phyloP scores from a whole-genome alignment of 2,797 vertebrate genomes.

The Spinus olivaceus region DNA sequence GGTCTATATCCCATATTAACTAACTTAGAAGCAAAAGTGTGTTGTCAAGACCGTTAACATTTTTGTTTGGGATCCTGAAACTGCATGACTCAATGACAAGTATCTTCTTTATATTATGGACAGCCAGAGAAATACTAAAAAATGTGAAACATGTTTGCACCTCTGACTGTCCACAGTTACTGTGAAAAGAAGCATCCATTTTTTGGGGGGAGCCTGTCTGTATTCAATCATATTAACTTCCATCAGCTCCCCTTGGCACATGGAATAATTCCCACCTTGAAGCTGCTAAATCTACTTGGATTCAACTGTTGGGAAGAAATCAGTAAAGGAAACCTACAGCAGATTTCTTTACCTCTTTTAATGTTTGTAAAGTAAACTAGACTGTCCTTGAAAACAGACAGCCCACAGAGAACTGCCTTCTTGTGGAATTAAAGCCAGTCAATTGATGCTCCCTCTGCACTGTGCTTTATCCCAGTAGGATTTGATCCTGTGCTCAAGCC shows the following conservation, averaged over 20 bases:
- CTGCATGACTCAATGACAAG: background rate
- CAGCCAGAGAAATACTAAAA: constrained; percentile 11
- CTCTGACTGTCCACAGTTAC: background rate
- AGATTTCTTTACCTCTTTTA: background rate
- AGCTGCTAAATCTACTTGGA: constrained; percentile 31
- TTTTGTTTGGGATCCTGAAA: background rate
- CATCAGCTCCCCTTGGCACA: background rate
- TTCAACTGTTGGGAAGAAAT: constrained; percentile 26
- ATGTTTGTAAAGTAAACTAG: background rate
- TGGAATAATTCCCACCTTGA: background rate
- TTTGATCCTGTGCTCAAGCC: background rate
- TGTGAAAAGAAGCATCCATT: background rate
- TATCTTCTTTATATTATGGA: background rate
- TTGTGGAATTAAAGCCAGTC: background rate
- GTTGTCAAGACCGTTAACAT: background rate
- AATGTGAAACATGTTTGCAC: background rate
- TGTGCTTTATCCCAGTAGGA: background rate
- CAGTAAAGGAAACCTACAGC: background rate
- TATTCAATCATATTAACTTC: background rate
- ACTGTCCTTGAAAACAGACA: background rate
- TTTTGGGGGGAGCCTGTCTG: background rate
- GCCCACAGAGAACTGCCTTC: background rate
- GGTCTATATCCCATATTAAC: background rate
- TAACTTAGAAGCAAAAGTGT: background rate
- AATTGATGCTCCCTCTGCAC: background rate